Evolutionary conservation across 2,888 invertebrate species (phyloP), one percentile per base, ranked within the genome.

Genomic region (Lottia scabra): DNA sequence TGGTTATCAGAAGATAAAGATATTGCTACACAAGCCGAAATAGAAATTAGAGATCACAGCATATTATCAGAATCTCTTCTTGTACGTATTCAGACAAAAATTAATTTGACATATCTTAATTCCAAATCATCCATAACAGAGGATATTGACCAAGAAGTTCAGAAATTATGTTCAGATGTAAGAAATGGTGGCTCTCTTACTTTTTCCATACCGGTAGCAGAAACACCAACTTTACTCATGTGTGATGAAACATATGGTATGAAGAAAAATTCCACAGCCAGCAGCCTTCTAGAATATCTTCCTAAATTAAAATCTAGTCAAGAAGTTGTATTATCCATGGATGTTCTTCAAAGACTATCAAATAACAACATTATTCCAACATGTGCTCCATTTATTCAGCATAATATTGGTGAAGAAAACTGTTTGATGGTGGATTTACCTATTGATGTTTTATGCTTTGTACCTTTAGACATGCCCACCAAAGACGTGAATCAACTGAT

Each of bases 331-430:
- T 56, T 56, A 56, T 23, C 56, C 0, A 56, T 56, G 56, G 56
- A 10, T 15, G 56, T 56, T 23, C 23, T 23, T 5, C 19, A 56
- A 19, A 56, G 56, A 56, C 15, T 56, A 23, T 19, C 56, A 19
- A 23, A 23, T 56, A 56, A 56, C 23, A 56, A 23, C 10, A 56
- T 19, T 44, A 70, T 71, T 6, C 81, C 82, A 10, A 71, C 78
- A 15, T 84, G 83, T 74, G 76, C 83, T 26, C 85, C 86, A 6
- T 79, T 85, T 46, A 78, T 86, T 23, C 81, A 79, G 62, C 83
- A 85, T 68, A 84, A 80, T 30, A 77, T 78, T 68, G 79, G 84
- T 84, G 75, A 75, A 75, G 73, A 45, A 43, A 48, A 43, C 26
- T 56, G 63, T 66, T 44, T 44, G 45, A n/a, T 23, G 19, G 19